Conservation (phyloP, 2,888 invertebrate species). For the Argyresthia albistria region DNA sequence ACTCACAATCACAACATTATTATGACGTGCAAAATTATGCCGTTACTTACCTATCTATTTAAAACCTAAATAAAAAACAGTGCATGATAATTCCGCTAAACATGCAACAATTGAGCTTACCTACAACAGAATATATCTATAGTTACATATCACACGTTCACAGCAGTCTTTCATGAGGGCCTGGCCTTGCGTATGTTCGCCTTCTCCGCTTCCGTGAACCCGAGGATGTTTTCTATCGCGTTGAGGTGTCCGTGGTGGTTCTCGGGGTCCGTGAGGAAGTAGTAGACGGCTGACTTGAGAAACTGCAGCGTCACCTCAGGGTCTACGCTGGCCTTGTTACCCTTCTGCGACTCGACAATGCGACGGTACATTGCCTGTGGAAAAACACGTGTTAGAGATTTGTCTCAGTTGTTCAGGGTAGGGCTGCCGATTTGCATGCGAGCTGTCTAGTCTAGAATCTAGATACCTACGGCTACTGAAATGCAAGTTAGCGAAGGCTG, state of each 20-base stretch:
- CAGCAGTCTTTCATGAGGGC: constrained; percentile 53
- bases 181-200: constrained; percentile 83
- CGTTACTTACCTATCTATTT: no score
- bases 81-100: constrained; percentile 17
- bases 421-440: no score
- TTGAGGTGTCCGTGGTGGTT: constrained; percentile 90
- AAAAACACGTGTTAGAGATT: constrained; percentile 7
- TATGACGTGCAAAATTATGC: constrained; percentile 2
- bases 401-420: no score
- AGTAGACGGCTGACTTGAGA: constrained; percentile 93
- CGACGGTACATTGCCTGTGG: constrained; percentile 88
- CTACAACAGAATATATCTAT: constrained; percentile 27
- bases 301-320: constrained; percentile 94
- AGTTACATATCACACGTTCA: constrained; percentile 48
- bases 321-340: constrained; percentile 80
- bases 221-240: constrained; percentile 93
- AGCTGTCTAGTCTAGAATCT: no score
- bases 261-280: constrained; percentile 91
- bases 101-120: constrained; percentile 37
- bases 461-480: no score
- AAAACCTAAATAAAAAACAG: constrained; percentile 12
- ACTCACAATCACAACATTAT: not conserved
- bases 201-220: constrained; percentile 87
- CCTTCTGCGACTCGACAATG: constrained; percentile 82
- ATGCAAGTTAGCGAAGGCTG: no score